Conservation (phyloP, 2,113 vertebrate species). For the Prinia subflava region DNA sequence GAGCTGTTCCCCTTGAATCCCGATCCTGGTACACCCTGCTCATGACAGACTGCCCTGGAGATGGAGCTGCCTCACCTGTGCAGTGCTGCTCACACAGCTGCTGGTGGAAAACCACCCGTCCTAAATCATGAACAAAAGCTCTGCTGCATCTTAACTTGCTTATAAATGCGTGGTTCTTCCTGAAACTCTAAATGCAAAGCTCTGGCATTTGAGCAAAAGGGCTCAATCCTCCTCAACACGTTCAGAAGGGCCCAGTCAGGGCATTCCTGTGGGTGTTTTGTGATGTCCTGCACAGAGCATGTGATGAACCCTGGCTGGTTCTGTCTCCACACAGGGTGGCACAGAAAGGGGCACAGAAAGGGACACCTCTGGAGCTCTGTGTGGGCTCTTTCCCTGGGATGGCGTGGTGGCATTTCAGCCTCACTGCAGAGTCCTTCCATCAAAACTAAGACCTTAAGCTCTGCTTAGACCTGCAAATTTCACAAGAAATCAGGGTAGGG, state of each 20-base stretch:
- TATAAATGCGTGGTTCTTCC: not conserved
- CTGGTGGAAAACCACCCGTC: not conserved
- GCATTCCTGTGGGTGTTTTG: not conserved
- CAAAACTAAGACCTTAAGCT: not conserved
- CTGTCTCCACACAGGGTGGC: not conserved
- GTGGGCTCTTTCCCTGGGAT: no score
- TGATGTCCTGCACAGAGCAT: not conserved
- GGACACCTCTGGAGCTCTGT: not conserved
- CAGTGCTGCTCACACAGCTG: not conserved
- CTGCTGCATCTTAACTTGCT: not conserved
- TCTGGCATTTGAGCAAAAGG: not conserved
- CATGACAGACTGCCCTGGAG: not conserved
- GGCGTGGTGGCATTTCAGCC: not conserved
- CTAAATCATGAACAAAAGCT: not conserved
- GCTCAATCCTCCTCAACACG: fast-evolving
- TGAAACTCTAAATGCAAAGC: not conserved
- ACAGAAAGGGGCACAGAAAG: not conserved
- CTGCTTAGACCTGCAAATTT: not conserved
- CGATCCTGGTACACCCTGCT: not conserved
- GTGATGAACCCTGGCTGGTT: not conserved
- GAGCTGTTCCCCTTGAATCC: not conserved
- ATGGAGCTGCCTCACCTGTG: not conserved
- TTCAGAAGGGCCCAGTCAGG: not conserved
- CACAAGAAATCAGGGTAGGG: not conserved
- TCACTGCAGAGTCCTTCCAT: not conserved